Base-by-base conservation (phyloP, 2,113 vertebrate species). In the Otis tarda region DNA sequence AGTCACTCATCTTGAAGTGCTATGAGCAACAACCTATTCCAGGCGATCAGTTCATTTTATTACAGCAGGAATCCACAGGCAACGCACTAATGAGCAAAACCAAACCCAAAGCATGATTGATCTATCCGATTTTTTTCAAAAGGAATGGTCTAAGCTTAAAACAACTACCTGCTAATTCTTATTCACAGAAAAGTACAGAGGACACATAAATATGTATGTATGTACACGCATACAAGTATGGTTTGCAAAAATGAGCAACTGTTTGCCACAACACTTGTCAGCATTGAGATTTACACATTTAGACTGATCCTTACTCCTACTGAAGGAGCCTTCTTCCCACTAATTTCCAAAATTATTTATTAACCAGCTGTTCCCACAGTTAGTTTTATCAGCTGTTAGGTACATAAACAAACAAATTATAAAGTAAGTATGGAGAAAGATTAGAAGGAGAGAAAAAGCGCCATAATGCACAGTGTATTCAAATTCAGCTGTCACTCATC, bases 381-480 rank as follows among this genome's bases (percentile, higher is more conserved):
- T 91, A 91, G 96, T 83, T 94, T 94, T 96, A 94, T 49, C 41
- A 93, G 88, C 85, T 73, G 84, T 78, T 96, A 92, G 77, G 95
- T 78, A 86, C 69, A 92, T 95, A 97, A 97, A 97, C 77, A 97
- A 95, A 97, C 90, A 95, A 97, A 97, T 95, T 83, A 95, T 73
- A 93, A 97, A 96, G 74, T 93, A 97, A 97, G 95, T 89, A 96
- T 20, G 56, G 86, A 81, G 91, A 97, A 97, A 28, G 83, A 98
- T 96, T 82, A 90, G 85, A 92, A 77, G 57, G 95, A 93, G 96
- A 64, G 86, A 89, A 92, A 93, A 97, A 95, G 91, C 57, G 47
- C 57, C 61, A 83, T 97, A 97, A 97, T 95, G 97, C 97, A 95
- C 7, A 82, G 88, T 64, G 81, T 93, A 97, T 97, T 97, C 95